Percentiles rank a stretch among this genome's conserved stretches.
Conservation (phyloP, 2,888 invertebrate genomes). For the Acanthopleura granulata region DNA sequence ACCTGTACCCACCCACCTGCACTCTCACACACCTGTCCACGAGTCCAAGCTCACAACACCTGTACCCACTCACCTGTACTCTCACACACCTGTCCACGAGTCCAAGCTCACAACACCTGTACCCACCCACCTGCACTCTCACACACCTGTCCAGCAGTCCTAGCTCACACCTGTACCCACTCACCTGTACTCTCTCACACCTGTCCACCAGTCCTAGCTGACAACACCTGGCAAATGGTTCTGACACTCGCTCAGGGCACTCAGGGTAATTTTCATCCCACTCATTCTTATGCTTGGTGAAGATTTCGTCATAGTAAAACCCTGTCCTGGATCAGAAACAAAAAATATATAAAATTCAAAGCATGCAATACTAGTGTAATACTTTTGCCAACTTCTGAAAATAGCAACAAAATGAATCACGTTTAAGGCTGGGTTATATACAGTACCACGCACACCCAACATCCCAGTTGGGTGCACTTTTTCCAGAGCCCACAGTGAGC, state of each 20-base stretch:
- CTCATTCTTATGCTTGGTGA: conserved; percentile 78
- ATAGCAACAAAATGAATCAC: too few relatives aligned
- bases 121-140: too few relatives aligned
- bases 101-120: neutral
- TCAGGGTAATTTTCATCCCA: conserved; percentile 80
- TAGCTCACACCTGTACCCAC: conserved; percentile 1
- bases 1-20: too few relatives aligned
- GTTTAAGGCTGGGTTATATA: too few relatives aligned
- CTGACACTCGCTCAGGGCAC: conserved; percentile 80
- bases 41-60: too few relatives aligned
- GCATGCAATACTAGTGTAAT: neutral
- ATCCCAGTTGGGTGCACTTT: too few relatives aligned
- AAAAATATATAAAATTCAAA: neutral
- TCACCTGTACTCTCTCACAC: conserved; percentile 70
- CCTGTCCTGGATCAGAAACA: conserved; percentile 73
- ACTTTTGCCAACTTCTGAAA: too few relatives aligned
- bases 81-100: too few relatives aligned
- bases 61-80: neutral
- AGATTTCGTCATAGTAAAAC: conserved; percentile 83
- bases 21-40: too few relatives aligned
- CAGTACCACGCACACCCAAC: too few relatives aligned
- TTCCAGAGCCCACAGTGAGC: too few relatives aligned
- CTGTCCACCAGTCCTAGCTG: conserved; percentile 79
- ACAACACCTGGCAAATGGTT: conserved; percentile 79
- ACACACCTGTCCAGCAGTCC: too few relatives aligned